Evolutionary conservation across 37 sponge, comb jelly and placozoan species (phyloP), one percentile per base, ranked within the genome.

Genomic region (Ephydatia muelleri): DNA sequence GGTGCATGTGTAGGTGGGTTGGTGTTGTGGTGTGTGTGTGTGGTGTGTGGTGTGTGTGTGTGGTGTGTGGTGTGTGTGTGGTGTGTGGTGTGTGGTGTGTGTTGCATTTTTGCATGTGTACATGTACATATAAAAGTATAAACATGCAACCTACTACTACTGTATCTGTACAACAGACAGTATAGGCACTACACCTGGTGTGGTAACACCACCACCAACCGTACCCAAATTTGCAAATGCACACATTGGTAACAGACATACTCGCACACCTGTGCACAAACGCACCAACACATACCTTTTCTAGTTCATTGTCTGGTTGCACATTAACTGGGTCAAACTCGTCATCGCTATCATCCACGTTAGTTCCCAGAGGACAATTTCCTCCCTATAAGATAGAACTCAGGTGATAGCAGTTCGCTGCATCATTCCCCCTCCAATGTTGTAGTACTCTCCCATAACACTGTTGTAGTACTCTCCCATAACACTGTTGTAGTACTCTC

Each of bases 301-400:
- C 92, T 27, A 87, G 76, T 29, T 86, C 89, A 71, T 65, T 75
- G 47, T 87, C 84, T 30, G 77, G 75, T 21, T 80, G 84, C 14
- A 76, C 30, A 73, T 49, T 38, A 5, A 70, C 47, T 5, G 69
- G 79, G 34, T 90, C 91, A 83, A 86, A 80, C 29, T 91, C 94
- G 13, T 94, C 94, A 47, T 89, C 94, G 72, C 90, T 86, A 47
- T 93, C 94, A 39, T 94, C 94, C 75, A 93, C 76, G 57, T 75
- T 79, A 21, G 85, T 68, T 3, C 82, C 43, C 77, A 87, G n/a
- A 12, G 94, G 81, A n/a, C 83, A 69, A 11, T 82, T 74, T 12
- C 91, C 94, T 36, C 94, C 94, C 89, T 89, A 57, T 16, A n/a
- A 13, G 19, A 21, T 21, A 57, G 16, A 57, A 11, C 57, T 57